Evolutionary conservation across 2,888 invertebrate genomes (phyloP).

Genomic region (Dynastes grantii): DNA sequence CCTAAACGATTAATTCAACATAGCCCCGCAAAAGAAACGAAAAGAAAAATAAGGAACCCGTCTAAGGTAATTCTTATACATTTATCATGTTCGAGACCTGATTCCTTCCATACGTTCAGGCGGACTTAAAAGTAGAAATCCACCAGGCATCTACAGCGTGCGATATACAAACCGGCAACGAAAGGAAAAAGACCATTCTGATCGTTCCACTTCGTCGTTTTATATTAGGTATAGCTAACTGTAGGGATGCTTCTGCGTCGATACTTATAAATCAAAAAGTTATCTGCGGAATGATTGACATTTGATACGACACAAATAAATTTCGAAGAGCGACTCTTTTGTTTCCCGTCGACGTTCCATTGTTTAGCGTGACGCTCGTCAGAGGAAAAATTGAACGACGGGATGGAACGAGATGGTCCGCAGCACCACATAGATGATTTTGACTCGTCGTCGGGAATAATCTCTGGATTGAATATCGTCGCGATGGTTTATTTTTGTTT

Average conservation of each 20-base stretch:
- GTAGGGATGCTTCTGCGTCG: constrained; percentile 40
- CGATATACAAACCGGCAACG: not conserved
- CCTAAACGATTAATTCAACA: constrained; percentile 56
- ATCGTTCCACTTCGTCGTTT: constrained; percentile 15
- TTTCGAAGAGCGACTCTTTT: constrained; percentile 59
- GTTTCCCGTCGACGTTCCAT: constrained; percentile 57
- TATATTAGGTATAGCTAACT: constrained; percentile 3
- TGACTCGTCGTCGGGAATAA: not conserved
- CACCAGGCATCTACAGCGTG: not conserved
- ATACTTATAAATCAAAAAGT: constrained; percentile 60
- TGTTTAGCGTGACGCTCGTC: constrained; percentile 53
- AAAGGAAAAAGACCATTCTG: constrained; percentile 15
- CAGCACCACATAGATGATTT: constrained; percentile 23
- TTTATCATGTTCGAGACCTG: constrained; percentile 55
- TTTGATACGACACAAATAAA: constrained; percentile 60
- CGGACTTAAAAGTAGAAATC: not conserved
- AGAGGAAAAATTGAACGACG: constrained; percentile 19
- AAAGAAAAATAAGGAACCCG: constrained; percentile 21
- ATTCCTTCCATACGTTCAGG: not conserved
- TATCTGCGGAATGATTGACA: constrained; percentile 60
- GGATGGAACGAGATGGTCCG: constrained; percentile 1
- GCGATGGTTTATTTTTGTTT: not conserved
- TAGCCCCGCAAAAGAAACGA: constrained; percentile 45
- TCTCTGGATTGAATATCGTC: not conserved
- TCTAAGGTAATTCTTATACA: constrained; percentile 51